Percentiles rank a stretch among this genome's conserved stretches.
Evolutionary conservation across 2,113 vertebrate species (phyloP).

Genomic region (Notechis scutatus): DNA sequence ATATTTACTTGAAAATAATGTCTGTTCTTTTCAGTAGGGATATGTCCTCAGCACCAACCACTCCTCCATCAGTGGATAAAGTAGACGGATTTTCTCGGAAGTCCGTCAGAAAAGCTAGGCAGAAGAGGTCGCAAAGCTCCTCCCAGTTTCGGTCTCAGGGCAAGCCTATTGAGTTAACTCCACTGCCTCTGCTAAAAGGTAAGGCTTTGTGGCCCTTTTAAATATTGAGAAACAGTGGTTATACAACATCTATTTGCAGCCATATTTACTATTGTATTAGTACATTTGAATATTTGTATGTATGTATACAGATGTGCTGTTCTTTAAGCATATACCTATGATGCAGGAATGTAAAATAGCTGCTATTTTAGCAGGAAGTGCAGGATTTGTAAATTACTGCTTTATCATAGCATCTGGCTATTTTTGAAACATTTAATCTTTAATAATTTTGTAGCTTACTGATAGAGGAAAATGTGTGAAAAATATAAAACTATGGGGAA

Average conservation of each 20-base stretch:
- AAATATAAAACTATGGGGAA: background rate
- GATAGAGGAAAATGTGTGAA: background rate
- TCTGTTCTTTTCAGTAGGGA: conserved; percentile 81
- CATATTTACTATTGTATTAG: background rate
- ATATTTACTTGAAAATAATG: conserved; percentile 22
- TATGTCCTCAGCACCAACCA: conserved; percentile 99
- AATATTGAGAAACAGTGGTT: conserved; percentile 1
- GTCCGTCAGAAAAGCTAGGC: conserved; percentile 99
- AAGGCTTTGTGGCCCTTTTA: conserved; percentile 61
- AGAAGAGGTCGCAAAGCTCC: conserved; percentile 99
- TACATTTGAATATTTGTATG: background rate
- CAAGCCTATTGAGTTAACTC: conserved; percentile 98
- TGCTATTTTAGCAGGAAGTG: background rate
- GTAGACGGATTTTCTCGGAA: conserved; percentile 99
- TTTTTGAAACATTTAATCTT: background rate
- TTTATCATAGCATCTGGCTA: background rate
- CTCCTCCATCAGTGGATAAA: conserved; percentile 99
- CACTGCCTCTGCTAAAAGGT: conserved; percentile 98
- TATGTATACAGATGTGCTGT: conserved; percentile 24
- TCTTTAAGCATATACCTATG: conserved; percentile 16
- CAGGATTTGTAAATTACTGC: background rate
- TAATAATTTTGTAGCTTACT: conserved; percentile 10
- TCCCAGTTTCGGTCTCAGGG: conserved; percentile 99
- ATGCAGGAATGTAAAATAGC: background rate
- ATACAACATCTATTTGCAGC: conserved; percentile 14